phyloP scores from a whole-genome alignment of 1,140 invertebrate genomes.

The Heterodera carotae region DNA sequence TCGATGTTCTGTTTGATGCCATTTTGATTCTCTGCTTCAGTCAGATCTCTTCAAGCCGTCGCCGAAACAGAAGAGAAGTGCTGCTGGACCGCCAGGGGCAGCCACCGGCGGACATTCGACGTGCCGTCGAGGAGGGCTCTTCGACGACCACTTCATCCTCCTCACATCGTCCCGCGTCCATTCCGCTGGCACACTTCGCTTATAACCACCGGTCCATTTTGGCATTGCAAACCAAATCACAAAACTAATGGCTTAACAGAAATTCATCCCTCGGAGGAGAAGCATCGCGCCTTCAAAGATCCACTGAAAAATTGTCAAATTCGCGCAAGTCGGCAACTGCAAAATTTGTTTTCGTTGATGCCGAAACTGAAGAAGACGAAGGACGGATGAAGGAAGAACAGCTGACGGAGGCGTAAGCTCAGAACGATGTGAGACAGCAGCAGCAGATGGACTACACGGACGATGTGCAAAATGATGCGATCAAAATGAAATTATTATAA shows the following conservation, averaged over 20 bases:
- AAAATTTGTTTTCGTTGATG: slow-evolving; percentile 28
- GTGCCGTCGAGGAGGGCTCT: slow-evolving; percentile 4
- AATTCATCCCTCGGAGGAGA: slow-evolving; percentile 3
- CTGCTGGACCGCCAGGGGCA: background rate
- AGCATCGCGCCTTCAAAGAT: background rate
- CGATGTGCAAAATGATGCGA: too few relatives aligned
- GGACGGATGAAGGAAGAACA: background rate
- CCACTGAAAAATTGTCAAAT: slow-evolving; percentile 12
- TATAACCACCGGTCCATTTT: background rate
- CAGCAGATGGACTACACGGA: background rate
- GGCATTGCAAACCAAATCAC: background rate
- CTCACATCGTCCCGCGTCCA: slow-evolving; percentile 13
- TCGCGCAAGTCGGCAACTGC: background rate
- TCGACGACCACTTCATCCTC: slow-evolving; percentile 29
- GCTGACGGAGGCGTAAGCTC: background rate
- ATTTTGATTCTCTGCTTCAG: background rate
- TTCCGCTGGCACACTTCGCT: slow-evolving; percentile 18
- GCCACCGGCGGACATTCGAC: background rate
- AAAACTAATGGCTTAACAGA: background rate
- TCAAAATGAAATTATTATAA: too few relatives aligned
- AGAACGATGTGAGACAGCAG: background rate
- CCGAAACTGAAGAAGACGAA: slow-evolving; percentile 12
- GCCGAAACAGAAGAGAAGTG: background rate
- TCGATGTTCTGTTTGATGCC: background rate
- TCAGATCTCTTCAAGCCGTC: background rate